Conservation (phyloP, 1,140 invertebrate genomes). For the Drosophila sproati region DNA sequence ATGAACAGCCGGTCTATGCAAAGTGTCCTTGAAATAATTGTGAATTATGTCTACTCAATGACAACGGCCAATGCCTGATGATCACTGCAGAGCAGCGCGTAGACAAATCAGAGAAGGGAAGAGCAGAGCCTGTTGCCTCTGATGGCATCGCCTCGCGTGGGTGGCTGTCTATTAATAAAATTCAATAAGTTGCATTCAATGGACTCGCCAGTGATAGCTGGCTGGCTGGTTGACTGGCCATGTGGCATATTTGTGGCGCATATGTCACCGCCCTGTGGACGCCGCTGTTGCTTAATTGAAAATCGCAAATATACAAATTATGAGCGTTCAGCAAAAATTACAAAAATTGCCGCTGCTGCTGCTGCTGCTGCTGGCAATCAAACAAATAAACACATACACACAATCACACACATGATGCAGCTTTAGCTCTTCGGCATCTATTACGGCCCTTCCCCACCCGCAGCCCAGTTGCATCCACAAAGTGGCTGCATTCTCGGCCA, state of each 20-base stretch:
- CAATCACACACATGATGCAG: not conserved
- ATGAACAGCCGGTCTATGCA: constrained; percentile 56
- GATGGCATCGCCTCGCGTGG: constrained; percentile 34
- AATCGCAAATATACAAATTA: constrained; percentile 74
- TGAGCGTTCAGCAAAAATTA: constrained; percentile 45
- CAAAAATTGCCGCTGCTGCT: constrained; percentile 16
- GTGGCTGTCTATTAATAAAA: constrained; percentile 76
- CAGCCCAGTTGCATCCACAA: not conserved
- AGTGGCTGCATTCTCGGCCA: constrained; percentile 59
- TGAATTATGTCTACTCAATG: constrained; percentile 80
- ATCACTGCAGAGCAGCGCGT: not conserved
- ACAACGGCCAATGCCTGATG: constrained; percentile 24
- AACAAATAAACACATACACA: constrained; percentile 71
- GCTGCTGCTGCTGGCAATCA: constrained; percentile 52
- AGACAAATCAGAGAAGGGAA: constrained; percentile 5
- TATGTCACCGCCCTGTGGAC: constrained; percentile 60
- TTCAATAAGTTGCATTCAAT: constrained; percentile 72
- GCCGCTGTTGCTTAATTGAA: constrained; percentile 69
- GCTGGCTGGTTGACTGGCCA: constrained; percentile 36
- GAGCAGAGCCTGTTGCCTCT: not conserved
- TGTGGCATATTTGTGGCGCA: constrained; percentile 79
- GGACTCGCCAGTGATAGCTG: constrained; percentile 2
- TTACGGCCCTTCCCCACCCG: not conserved
- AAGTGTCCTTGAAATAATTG: constrained; percentile 84
- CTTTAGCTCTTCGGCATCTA: too few species aligned